Evolutionary conservation across 1,140 invertebrate species (phyloP), one percentile per base, ranked within the genome.

Genomic region (Zaprionus africanus): DNA sequence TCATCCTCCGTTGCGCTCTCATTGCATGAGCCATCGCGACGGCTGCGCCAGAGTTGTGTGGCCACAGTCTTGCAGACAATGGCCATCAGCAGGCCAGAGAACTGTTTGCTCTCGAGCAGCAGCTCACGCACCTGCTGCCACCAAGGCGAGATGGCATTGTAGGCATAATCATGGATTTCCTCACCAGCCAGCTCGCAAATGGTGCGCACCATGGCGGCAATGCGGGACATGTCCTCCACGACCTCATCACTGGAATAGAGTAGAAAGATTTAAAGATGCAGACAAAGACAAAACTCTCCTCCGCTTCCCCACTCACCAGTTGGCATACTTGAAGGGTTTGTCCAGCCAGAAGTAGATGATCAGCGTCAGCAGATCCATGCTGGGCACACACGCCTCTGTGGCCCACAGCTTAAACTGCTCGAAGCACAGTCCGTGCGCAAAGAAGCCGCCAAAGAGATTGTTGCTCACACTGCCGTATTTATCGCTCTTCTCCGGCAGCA

Each of bases 11-110:
- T 80, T 2, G 77, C 79, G 28, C 94, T 94, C 46, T 92, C 91
- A 17, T 92, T 91, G 61, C 92, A 93, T 0, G 90, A 91, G 31
- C 92, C 85, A 78, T 91, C 85, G n/a, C 67, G 69, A 7, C 87
- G 61, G 78, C 93, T 76, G 0, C 82, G 76, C 75, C 84, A 94
- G 76, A 95, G 94, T 19, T 95, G 82, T 19, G 83, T 93, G 38
- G 95, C 94, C n/a, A 97, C 96, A 26, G 94, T 94, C 91, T 96
- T 95, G 87, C 96, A 97, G 13, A 96, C 94, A 91, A 97, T 95
- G 9, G 97, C 95, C 13, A 96, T 95, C 24, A 96, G 95, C 80
- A 97, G 93, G 7, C 96, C 96, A 71, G 97, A 94, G 26, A 96
- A 95, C 87, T 96, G 95, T 7, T 94, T 93, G 78, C 96, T 96